Base-by-base conservation (phyloP, 2,797 vertebrate genomes). In the Dermochelys coriacea region DNA sequence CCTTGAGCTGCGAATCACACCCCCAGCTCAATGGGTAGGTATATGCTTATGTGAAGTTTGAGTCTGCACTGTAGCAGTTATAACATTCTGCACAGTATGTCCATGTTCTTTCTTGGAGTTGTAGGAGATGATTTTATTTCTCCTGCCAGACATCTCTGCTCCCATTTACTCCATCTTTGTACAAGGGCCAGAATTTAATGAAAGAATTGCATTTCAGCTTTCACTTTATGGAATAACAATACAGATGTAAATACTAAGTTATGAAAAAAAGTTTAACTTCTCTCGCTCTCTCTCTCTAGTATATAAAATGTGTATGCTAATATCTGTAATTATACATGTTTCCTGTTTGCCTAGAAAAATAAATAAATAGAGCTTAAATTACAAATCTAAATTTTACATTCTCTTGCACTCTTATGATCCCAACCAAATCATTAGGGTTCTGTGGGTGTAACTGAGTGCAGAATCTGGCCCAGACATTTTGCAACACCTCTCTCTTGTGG, bases 111-210 rank as follows among this genome's bases (percentile, higher is more conserved):
- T 61, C 29, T 95, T 52, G 45, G 41, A 15, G 83, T 82, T 88
- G 77, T 83, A 95, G 88, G 91, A 94, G 94, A 95, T 6, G 93
- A 81, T 94, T 93, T 94, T 89, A 52, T 96, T 84, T 87, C 79
- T 82, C 45, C 52, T 91, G 88, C 81, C 90, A 91, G 80, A 89
- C 86, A 86, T 8, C 45, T 34, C n/a, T 77, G 19, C 21, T 90
- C 41, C 93, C 19, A 52, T 93, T 94, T 64, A 64, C 61, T 64
- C 34, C 61, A 64, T 64, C 61, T 64, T 93, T 77, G 23, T 45
- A 45, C 71, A 75, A 27, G 71, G 41, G 12, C 41, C 71, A 45
- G 71, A 75, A 75, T 47, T 47, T 47, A 45, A 47, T 12, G 27
- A 75, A 75, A 47, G 71, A 47, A 75, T 47, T 75, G 71, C 41